Base-by-base conservation (phyloP, 2,113 vertebrate species). In the Leucopsar rothschildi region DNA sequence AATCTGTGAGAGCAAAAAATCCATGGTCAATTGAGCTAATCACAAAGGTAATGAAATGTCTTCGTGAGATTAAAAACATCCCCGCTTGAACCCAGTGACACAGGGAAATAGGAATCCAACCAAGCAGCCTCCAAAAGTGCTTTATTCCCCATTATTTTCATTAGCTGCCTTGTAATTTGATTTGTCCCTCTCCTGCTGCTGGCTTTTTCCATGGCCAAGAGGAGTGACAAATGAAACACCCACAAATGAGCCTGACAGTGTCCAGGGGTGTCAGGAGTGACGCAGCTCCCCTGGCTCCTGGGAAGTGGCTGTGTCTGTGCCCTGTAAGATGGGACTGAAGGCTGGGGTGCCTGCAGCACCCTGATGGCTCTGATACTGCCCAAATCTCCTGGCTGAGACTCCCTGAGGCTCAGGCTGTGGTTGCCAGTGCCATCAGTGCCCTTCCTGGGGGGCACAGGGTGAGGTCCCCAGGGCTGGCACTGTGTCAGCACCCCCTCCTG, bases 151-250 rank as follows among this genome's bases (percentile, higher is more conserved):
- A 78, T 95, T 94, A 94, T 92, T 95, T 94, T 96, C 88, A 96
- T 96, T 95, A 96, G 84, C 76, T 71, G 87, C 45, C 86, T 85
- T 88, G 75, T 97, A 96, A 96, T 95, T 92, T 78, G 88, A 95
- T 96, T 95, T 97, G 93, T 86, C 90, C 63, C 60, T 93, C 86
- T 95, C 93, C 88, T 83, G 82, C 88, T 94, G 93, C 72, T 86
- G 88, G 24, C 52, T 86, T 79, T 78, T 81, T 81, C 76, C 47
- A 25, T 0, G 9, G 73, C 75, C 68, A 31, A 49, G 78, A 56
- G 80, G 21, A 80, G 63, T 0, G 4, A 56, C 47, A 64, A 79
- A 91, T 56, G 81, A 63, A 75, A 49, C 50, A 6, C n/a, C 15
- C 64, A 73, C 42, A 22, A 11, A 5, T 1, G 8, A 45, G 37